phyloP scores from a whole-genome alignment of 2,888 invertebrate genomes.

The Tetragnatha montana region DNA sequence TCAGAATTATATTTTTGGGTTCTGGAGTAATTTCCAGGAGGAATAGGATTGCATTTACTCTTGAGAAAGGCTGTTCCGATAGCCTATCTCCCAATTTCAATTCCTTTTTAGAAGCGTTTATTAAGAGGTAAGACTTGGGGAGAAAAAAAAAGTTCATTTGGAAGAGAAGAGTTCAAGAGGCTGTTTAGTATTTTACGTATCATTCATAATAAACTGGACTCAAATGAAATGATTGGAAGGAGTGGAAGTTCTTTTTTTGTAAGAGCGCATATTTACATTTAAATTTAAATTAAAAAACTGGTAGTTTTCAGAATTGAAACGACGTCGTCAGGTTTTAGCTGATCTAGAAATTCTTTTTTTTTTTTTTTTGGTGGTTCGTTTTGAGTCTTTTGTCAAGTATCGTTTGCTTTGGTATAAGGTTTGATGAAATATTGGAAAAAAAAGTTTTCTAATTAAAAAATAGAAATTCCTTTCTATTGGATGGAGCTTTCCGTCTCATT shows the following conservation, averaged over 20 bases:
- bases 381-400: neutral
- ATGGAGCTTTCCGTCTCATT: neutral
- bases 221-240: neutral
- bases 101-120: constrained; percentile 9
- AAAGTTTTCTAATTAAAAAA: neutral
- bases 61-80: neutral
- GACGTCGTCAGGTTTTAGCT: neutral
- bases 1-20: constrained; percentile 23
- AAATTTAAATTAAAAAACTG: neutral
- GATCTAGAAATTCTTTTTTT: neutral
- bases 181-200: neutral
- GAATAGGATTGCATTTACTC: constrained; percentile 33
- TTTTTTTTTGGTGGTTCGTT: neutral
- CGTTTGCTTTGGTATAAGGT: neutral
- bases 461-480: neutral
- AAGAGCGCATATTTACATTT: neutral
- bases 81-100: constrained; percentile 18
- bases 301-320: neutral
- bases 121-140: neutral
- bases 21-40: constrained; percentile 13
- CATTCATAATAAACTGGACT: neutral
- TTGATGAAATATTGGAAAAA: neutral
- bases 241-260: neutral
- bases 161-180: neutral
- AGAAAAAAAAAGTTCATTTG: neutral